Evolutionary conservation across 2,888 invertebrate species (phyloP), one percentile per base, ranked within the genome.

Genomic region (Gibbula magus): DNA sequence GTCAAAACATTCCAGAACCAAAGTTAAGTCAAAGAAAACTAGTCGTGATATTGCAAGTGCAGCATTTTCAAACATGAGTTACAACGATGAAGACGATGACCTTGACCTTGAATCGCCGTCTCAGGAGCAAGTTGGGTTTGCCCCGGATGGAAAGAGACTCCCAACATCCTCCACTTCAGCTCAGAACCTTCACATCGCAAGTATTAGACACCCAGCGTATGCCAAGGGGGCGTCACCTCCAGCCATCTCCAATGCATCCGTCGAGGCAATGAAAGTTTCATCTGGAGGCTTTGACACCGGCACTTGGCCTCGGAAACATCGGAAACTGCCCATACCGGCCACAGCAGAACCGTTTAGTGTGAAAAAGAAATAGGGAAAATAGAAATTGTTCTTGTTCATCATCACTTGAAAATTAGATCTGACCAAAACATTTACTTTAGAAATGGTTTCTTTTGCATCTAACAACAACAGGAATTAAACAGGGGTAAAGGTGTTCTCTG

Each of bases 31-130:
- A 20, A 77, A 77, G 52, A 79, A 52, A 51, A 73, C 81, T 16
- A 77, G 39, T 56, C 80, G 83, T 32, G 87, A 89, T 70, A 88
- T 89, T 56, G 85, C 87, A 79, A 86, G 84, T 70, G 86, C 89
- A 51, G 91, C 88, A 18, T 90, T 90, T 82, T 87, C 90, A 51
- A 90, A 91, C 77, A 91, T 91, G 91, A 91, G 91, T 82, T 91
- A 89, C 79, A 88, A 89, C 83, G 90, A 91, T 84, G 89, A 89
- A 75, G 89, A 89, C 39, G 88, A 88, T 39, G 88, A 88, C 18
- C 70, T 67, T 29, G 77, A 77, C 20, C 52, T 74, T 18, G 82
- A 78, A 25, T 78, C 79, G 16, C 81, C 79, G 32, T 79, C 82
- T 32, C 74, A 78, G 52, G 82, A 83, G 29, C 53, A 80, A 35